phyloP scores from a whole-genome alignment of 2,888 invertebrate genomes.

The Pandemis cinnamomeana region DNA sequence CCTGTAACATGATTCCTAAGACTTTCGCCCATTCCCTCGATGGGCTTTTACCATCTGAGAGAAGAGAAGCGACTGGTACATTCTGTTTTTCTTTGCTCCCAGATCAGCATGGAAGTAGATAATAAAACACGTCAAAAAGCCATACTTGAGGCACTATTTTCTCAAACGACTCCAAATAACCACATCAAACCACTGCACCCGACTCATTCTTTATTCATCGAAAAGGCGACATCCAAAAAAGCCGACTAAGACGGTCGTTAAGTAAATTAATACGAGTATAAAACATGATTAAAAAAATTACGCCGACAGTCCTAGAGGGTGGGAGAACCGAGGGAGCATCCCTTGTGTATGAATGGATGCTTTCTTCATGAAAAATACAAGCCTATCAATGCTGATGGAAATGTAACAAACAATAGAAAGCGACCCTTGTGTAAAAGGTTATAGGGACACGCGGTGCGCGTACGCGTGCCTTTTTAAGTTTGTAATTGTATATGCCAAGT shows the following conservation, averaged over 20 bases:
- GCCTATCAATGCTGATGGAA: constrained; percentile 41
- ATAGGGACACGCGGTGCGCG: constrained; percentile 44
- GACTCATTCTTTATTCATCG: constrained; percentile 81
- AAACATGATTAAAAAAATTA: constrained; percentile 85
- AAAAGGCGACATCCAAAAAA: constrained; percentile 73
- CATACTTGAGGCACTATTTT: constrained; percentile 53
- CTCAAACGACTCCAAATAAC: constrained; percentile 56
- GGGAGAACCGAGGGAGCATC: constrained; percentile 65
- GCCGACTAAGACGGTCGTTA: constrained; percentile 76
- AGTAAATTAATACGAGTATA: constrained; percentile 83
- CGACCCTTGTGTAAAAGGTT: constrained; percentile 47
- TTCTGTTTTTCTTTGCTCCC: too few relatives aligned
- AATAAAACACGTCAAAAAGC: not conserved
- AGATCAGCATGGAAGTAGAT: too few relatives aligned
- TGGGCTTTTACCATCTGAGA: too few relatives aligned
- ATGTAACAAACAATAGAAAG: constrained; percentile 44
- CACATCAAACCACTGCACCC: constrained; percentile 51
- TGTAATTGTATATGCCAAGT: constrained; percentile 72
- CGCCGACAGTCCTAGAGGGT: constrained; percentile 69
- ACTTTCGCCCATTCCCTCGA: too few relatives aligned
- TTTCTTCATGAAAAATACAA: constrained; percentile 62
- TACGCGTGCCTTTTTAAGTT: constrained; percentile 50
- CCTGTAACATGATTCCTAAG: too few relatives aligned
- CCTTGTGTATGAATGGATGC: constrained; percentile 71
- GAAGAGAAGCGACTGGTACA: too few relatives aligned